These are phyloP conservation scores for Pontoporia blainvillei DNA, from an alignment of 2,113 vertebrate species.

Conservation along the genomic window DNA sequence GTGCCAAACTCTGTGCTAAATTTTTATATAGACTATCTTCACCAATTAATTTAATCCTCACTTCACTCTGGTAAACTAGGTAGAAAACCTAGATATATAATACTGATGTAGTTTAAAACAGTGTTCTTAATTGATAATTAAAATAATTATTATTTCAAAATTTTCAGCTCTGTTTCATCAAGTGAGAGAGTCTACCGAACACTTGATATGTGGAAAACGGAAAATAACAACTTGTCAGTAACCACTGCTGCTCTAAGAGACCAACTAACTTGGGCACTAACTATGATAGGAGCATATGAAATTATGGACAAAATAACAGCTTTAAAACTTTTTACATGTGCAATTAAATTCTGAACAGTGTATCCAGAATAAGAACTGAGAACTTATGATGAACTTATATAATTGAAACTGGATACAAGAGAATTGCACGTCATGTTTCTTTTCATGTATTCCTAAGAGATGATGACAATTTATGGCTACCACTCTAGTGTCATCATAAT, in stretches of 20 bases:
- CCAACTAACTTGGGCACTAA: slow-evolving; percentile 71
- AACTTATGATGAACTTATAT: neutral
- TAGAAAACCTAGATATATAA: neutral
- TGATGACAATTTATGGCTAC: neutral
- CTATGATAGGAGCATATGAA: slow-evolving; percentile 72
- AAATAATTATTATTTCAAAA: slow-evolving; percentile 14
- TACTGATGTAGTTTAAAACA: slow-evolving; percentile 35
- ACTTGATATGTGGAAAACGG: slow-evolving; percentile 70
- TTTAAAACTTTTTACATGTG: slow-evolving; percentile 63
- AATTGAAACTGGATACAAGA: neutral
- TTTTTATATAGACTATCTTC: neutral
- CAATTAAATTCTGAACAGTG: slow-evolving; percentile 73
- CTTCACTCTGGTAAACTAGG: neutral
- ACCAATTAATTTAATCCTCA: slow-evolving; percentile 1
- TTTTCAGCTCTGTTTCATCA: slow-evolving; percentile 63
- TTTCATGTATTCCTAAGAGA: neutral
- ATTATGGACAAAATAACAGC: slow-evolving; percentile 74
- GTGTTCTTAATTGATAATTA: neutral
- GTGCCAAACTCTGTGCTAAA: neutral
- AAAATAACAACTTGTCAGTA: slow-evolving; percentile 26
- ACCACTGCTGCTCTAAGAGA: slow-evolving; percentile 59
- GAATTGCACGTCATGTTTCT: neutral
- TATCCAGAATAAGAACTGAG: slow-evolving; percentile 26
- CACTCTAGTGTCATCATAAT: neutral
- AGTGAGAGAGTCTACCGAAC: slow-evolving; percentile 62